Conservation (phyloP, 1,140 invertebrate species). For the Euura saliciscinereae region DNA sequence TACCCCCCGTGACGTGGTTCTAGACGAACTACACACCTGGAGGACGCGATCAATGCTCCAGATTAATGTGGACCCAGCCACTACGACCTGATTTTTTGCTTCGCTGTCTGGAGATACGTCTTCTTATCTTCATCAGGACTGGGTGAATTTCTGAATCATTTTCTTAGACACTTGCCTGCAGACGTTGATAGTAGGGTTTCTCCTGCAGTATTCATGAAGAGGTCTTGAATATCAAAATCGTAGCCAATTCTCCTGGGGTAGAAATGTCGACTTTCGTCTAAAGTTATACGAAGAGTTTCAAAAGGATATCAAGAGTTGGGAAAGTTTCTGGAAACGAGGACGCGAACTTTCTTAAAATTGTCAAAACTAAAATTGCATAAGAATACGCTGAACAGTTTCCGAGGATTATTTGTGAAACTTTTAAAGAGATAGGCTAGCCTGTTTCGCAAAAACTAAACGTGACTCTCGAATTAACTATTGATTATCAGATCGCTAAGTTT, state of each 20-base stretch:
- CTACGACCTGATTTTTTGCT: not conserved
- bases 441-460: too few relatives aligned
- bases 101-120: too few relatives aligned
- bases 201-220: too few relatives aligned
- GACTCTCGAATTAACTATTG: not conserved
- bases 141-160: too few relatives aligned
- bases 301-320: not conserved
- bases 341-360: not conserved
- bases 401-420: too few relatives aligned
- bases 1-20: not conserved
- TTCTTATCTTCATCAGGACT: too few relatives aligned
- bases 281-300: not conserved
- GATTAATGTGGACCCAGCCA: not conserved
- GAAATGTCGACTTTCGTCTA: not conserved
- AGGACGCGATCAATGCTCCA: constrained; percentile 2
- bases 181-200: too few relatives aligned
- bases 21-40: not conserved
- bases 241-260: not conserved
- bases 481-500: not conserved
- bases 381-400: not conserved
- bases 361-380: not conserved
- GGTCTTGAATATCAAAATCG: not conserved
- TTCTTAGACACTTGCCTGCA: too few relatives aligned
- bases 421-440: too few relatives aligned
- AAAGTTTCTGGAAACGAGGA: not conserved